Percentiles rank a stretch among this genome's conserved stretches.
phyloP scores from a whole-genome alignment of 2,113 vertebrate species.

The Psilopsiagon aymara region DNA sequence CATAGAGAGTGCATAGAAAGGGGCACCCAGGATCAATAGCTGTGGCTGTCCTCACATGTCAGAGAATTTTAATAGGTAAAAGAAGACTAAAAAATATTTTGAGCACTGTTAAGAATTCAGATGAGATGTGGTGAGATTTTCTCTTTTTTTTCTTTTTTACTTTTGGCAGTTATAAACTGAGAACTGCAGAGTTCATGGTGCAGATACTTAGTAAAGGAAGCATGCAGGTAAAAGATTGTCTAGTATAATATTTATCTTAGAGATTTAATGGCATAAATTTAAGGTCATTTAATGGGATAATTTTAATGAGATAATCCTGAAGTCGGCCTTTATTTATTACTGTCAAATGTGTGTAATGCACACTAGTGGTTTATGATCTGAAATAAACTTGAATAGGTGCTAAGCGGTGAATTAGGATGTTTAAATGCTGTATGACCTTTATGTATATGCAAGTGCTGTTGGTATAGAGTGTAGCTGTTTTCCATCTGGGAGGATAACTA shows the following conservation, averaged over 20 bases:
- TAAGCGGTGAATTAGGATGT: background rate
- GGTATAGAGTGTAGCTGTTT: background rate
- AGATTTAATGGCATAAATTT: background rate
- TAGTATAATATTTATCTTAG: background rate
- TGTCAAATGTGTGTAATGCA: background rate
- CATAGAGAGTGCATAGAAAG: background rate
- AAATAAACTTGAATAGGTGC: background rate
- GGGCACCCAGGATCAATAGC: background rate
- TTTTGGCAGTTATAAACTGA: background rate
- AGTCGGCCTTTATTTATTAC: background rate
- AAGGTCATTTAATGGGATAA: background rate
- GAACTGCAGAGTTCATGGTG: background rate
- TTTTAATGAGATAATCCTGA: background rate
- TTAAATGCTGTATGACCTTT: background rate
- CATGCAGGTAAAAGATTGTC: background rate
- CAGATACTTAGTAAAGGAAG: background rate
- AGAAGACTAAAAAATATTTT: background rate
- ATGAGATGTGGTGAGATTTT: background rate
- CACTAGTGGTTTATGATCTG: background rate
- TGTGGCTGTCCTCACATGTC: background rate
- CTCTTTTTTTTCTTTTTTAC: background rate
- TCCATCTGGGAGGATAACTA: background rate
- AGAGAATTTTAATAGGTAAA: background rate
- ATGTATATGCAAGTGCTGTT: background rate
- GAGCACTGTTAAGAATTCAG: background rate